A percentile compares a stretch with the other conserved stretches of the same genome.
phyloP scores from a whole-genome alignment of 2,888 invertebrate species.

The Limulus polyphemus region DNA sequence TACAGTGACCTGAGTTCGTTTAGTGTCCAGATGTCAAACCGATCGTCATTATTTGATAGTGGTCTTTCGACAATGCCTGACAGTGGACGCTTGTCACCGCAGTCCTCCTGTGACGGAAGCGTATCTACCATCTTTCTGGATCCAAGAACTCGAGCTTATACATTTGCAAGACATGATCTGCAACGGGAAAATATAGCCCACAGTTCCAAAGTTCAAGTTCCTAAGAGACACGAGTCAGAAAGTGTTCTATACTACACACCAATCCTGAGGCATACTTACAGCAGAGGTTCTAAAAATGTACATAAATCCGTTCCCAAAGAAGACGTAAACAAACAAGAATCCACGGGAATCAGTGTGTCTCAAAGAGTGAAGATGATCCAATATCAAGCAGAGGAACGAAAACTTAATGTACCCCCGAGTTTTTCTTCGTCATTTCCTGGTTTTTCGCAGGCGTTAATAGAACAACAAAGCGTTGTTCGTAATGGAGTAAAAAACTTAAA shows the following conservation, averaged over 20 bases:
- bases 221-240: constrained; percentile 62
- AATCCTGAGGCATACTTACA: constrained; percentile 34
- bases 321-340: too few species aligned
- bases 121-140: not conserved
- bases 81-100: constrained; percentile 8
- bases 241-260: constrained; percentile 54
- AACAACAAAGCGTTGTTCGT: not conserved
- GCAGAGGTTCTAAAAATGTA: too few species aligned
- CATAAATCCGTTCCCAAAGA: too few species aligned
- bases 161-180: constrained; percentile 1
- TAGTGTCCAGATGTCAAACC: constrained; percentile 6
- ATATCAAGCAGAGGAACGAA: not conserved
- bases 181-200: constrained; percentile 46
- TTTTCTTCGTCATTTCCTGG: too few species aligned
- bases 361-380: not conserved
- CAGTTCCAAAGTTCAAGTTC: constrained; percentile 59
- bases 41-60: constrained; percentile 9
- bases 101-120: constrained; percentile 9
- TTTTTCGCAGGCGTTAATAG: not conserved
- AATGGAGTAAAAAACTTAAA: too few species aligned
- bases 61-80: constrained; percentile 12
- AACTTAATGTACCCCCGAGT: too few species aligned
- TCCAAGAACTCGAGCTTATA: constrained; percentile 41
- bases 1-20: constrained; percentile 52
- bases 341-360: too few species aligned